Evolutionary conservation across 2,113 vertebrate genomes (phyloP), one percentile per base, ranked within the genome.

Genomic region (Xenopus laevis): DNA sequence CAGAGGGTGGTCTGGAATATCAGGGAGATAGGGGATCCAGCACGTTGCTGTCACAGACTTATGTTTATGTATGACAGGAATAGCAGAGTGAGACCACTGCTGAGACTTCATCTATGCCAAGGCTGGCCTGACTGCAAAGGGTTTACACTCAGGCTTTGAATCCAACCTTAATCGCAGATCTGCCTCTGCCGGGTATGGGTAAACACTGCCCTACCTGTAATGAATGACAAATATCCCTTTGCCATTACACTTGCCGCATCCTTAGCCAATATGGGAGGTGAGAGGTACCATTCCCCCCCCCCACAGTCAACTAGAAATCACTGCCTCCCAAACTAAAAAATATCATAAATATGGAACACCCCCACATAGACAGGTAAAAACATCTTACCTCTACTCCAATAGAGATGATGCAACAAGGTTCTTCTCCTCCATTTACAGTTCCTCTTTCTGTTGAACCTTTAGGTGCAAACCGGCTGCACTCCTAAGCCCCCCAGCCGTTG

Each of bases 391-490:
- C 11, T 61, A 44, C 44, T 68, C 58, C 65, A 52, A 8, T n/a
- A 23, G 68, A 40, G 17, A 61, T 44, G 59, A 68, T 68, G 27
- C 57, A 75, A 62, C 65, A 68, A 58, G 65, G 65, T 52, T 63
- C 57, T 44, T 40, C 33, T 59, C 64, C 63, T 23, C 72, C 33
- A 40, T 65, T 64, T 40, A 46, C 55, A 50, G 20, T 27, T 74
- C 57, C 72, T 68, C 27, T 52, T 75, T 75, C 73, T 62, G 60
- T 59, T 17, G 15, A 55, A 64, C 65, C 73, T 75, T 68, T 66
- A 75, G 73, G 73, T 75, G 33, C 47, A 74, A 74, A 74, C 65
- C 72, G 65, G 72, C 65, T 68, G 53, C 23, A 62, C 30, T 52
- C 63, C 64, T 57, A 16, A 16, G 5, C 53, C 64, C 61, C 63